A percentile compares a stretch with the other conserved stretches of the same genome.
Conservation (phyloP, 2,888 invertebrate species). For the Tetropium fuscum region DNA sequence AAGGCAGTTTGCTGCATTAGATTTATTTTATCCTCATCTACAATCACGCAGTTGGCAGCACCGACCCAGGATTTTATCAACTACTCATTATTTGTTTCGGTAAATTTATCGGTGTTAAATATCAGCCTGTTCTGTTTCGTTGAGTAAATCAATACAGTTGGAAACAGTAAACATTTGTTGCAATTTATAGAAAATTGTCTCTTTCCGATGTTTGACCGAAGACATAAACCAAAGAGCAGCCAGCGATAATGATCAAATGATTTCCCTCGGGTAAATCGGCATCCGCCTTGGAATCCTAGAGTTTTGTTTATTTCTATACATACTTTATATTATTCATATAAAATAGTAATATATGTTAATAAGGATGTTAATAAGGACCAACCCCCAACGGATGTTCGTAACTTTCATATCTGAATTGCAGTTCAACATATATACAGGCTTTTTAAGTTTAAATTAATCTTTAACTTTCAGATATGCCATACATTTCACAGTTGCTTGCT, state of each 20-base stretch:
- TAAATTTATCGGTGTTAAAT: not conserved
- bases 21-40: too few relatives aligned
- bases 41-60: too few relatives aligned
- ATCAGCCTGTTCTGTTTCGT: not conserved
- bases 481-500: too few relatives aligned
- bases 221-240: slow-evolving; percentile 32
- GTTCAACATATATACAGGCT: too few relatives aligned
- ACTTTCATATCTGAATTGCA: too few relatives aligned
- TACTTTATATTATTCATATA: not conserved
- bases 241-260: slow-evolving; percentile 43
- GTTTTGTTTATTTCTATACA: slow-evolving; percentile 23
- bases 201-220: slow-evolving; percentile 24
- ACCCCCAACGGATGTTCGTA: too few relatives aligned
- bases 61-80: too few relatives aligned
- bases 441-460: too few relatives aligned
- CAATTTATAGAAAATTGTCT: slow-evolving; percentile 25
- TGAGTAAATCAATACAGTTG: slow-evolving; percentile 2
- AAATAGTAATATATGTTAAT: not conserved
- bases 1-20: too few relatives aligned
- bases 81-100: too few relatives aligned
- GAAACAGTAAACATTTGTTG: slow-evolving; percentile 26
- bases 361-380: too few relatives aligned
- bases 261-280: slow-evolving; percentile 43
- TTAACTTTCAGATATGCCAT: too few relatives aligned
- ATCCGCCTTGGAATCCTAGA: slow-evolving; percentile 6